A percentile compares a stretch with the other conserved stretches of the same genome.
phyloP scores from a whole-genome alignment of 2,888 invertebrate genomes.

The Tenthredo mesomela region DNA sequence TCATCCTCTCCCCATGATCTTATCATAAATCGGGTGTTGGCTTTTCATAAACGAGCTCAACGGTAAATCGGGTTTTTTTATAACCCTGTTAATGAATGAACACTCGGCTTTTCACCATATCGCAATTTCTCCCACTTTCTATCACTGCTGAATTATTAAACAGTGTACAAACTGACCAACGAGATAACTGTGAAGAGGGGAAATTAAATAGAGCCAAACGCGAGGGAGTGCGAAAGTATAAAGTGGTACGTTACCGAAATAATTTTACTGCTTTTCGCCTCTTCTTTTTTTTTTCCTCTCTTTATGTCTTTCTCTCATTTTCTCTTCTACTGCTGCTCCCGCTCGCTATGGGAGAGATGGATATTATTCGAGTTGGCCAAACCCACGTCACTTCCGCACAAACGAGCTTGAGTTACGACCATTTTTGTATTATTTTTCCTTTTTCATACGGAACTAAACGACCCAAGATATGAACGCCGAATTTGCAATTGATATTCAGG shows the following conservation, averaged over 20 bases:
- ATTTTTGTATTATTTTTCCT: slow-evolving; percentile 23
- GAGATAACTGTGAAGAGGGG: neutral
- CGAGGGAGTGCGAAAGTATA: neutral
- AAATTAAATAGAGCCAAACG: slow-evolving; percentile 11
- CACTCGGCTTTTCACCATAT: slow-evolving; percentile 3
- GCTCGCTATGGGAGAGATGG: neutral
- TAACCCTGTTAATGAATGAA: neutral
- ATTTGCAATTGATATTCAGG: neutral
- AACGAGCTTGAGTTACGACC: slow-evolving; percentile 18
- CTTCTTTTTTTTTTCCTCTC: neutral
- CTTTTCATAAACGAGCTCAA: neutral
- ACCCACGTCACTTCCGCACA: slow-evolving; percentile 20
- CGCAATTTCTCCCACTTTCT: neutral
- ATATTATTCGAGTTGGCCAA: slow-evolving; percentile 27
- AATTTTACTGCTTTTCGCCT: neutral
- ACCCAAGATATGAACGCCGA: neutral
- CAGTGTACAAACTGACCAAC: neutral
- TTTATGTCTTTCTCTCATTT: neutral
- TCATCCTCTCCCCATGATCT: neutral
- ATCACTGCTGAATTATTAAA: slow-evolving; percentile 6
- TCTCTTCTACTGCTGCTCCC: neutral
- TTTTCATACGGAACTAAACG: neutral
- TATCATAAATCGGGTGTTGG: neutral
- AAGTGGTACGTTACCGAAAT: slow-evolving; percentile 15
- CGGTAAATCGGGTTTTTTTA: neutral